Evolutionary conservation across 2,797 vertebrate genomes (phyloP).

Genomic region (Myotis vivesi): DNA sequence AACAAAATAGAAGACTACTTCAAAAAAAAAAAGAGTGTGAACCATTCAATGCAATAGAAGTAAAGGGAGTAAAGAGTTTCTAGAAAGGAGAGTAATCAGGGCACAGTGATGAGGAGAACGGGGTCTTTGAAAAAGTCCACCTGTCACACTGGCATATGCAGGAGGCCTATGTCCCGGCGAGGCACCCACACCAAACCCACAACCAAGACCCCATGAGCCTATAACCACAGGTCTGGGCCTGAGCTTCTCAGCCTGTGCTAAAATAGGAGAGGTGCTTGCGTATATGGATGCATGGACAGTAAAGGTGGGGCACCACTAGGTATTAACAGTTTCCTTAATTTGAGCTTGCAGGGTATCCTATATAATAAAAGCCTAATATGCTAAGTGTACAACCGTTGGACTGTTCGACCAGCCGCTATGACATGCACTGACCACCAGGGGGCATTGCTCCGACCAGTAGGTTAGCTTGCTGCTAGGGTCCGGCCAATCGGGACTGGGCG

Average conservation of each 20-base stretch:
- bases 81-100: background rate
- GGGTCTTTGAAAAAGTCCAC: too few relatives aligned
- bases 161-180: fast-evolving
- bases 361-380: too few relatives aligned
- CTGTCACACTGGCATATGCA: background rate
- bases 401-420: too few relatives aligned
- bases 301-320: background rate
- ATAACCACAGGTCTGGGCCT: too few relatives aligned
- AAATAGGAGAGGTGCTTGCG: fast-evolving
- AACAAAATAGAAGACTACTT: background rate
- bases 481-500: too few relatives aligned
- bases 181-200: background rate
- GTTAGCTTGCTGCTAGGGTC: too few relatives aligned
- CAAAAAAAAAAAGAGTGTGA: background rate
- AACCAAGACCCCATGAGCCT: background rate
- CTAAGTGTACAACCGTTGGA: too few relatives aligned
- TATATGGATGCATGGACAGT: background rate
- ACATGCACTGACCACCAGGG: too few relatives aligned
- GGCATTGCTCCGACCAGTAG: too few relatives aligned
- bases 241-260: background rate
- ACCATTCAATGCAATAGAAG: background rate
- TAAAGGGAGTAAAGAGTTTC: background rate
- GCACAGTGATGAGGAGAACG: background rate
- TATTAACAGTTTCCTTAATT: background rate
- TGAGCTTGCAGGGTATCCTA: background rate